Evolutionary conservation across 1,140 invertebrate species (phyloP).

Genomic region (Drosophila lowei): DNA sequence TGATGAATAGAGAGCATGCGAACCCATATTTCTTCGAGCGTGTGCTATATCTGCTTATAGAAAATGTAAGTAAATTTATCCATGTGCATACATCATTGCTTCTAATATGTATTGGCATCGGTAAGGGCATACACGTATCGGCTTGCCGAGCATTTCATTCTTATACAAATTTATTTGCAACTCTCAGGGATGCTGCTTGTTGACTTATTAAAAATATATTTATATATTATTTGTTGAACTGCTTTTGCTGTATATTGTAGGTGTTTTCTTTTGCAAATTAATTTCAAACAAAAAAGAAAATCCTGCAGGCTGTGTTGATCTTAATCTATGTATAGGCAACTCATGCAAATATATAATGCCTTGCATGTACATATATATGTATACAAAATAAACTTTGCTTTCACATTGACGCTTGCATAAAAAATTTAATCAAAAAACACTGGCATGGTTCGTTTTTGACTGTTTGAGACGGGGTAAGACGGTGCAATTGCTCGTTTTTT

Average conservation of each 20-base stretch:
- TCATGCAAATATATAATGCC: conserved; percentile 63
- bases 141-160: conserved; percentile 13
- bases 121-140: conserved; percentile 20
- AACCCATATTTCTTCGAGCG: too few species aligned
- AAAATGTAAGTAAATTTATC: background rate
- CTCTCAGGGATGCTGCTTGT: conserved; percentile 4
- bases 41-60: background rate
- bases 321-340: conserved; percentile 42
- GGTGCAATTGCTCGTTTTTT: conserved; percentile 57
- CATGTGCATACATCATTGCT: background rate
- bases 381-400: conserved; percentile 77
- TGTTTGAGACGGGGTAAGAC: conserved; percentile 65
- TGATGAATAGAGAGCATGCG: too few species aligned
- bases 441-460: conserved; percentile 43
- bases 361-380: conserved; percentile 43
- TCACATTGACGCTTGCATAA: conserved; percentile 75
- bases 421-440: conserved; percentile 75
- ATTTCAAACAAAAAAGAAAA: conserved; percentile 21
- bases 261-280: conserved; percentile 26
- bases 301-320: conserved; percentile 32
- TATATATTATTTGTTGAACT: conserved; percentile 19
- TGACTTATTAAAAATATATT: conserved; percentile 36
- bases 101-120: background rate
- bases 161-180: conserved; percentile 4
- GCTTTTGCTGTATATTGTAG: conserved; percentile 19